These are phyloP conservation scores for Oreochromis tanganicae DNA, from an alignment of 2,113 vertebrate species.

Conservation along the genomic window DNA sequence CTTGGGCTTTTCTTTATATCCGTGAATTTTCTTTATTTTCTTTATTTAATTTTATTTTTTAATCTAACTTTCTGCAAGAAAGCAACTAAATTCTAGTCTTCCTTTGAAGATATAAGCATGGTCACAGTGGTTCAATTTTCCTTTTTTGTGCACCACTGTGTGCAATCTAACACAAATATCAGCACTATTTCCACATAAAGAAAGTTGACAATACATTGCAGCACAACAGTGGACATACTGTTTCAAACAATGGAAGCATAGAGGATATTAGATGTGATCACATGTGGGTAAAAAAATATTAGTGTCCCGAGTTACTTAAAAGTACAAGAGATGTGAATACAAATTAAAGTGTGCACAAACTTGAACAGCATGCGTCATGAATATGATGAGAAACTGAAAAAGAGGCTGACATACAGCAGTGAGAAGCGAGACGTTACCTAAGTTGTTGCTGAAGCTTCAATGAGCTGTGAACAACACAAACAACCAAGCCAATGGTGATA, in stretches of 20 bases:
- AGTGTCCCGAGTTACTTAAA: background rate
- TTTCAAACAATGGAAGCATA: background rate
- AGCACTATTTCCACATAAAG: background rate
- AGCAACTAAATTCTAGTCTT: background rate
- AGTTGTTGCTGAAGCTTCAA: constrained; percentile 77
- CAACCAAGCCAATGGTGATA: constrained; percentile 52
- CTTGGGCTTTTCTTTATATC: background rate
- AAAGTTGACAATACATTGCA: background rate
- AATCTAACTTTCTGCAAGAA: background rate
- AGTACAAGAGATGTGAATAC: background rate
- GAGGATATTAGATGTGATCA: background rate
- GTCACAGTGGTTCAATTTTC: background rate
- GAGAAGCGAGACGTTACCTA: constrained; percentile 72
- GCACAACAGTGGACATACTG: background rate
- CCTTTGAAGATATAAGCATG: background rate
- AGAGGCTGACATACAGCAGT: constrained; percentile 1
- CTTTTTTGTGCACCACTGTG: background rate
- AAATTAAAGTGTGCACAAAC: background rate
- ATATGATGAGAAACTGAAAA: background rate
- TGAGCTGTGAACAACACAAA: constrained; percentile 76
- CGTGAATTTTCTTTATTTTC: background rate
- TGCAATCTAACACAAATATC: background rate
- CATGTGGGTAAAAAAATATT: background rate
- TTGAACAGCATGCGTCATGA: constrained; percentile 14
- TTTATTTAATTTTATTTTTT: background rate